These are phyloP conservation scores for Aphodius granarius DNA, from an alignment of 2,888 invertebrate species.

Conservation along the genomic window DNA sequence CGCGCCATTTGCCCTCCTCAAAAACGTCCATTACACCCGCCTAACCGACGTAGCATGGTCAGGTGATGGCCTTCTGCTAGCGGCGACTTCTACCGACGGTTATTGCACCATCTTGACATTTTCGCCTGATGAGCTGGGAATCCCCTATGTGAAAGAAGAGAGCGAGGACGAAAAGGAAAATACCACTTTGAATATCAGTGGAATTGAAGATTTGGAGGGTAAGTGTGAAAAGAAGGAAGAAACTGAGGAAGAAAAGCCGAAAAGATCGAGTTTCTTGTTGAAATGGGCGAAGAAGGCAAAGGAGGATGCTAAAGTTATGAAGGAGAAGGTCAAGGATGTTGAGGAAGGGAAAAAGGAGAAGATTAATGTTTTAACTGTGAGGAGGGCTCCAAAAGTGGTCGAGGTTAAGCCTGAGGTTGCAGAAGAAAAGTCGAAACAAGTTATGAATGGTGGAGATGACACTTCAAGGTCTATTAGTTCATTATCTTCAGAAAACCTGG, in stretches of 20 bases:
- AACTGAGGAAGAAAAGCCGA: slow-evolving; percentile 35
- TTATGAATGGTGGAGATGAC: neutral
- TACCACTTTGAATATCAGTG: slow-evolving; percentile 39
- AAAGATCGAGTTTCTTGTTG: slow-evolving; percentile 46
- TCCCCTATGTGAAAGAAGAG: slow-evolving; percentile 55
- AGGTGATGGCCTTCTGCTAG: slow-evolving; percentile 71
- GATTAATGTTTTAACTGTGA: slow-evolving; percentile 1
- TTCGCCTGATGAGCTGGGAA: slow-evolving; percentile 71
- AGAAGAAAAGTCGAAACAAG: neutral
- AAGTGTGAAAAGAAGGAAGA: slow-evolving; percentile 36
- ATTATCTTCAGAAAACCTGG: neutral
- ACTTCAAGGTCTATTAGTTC: neutral
- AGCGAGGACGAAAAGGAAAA: slow-evolving; percentile 43
- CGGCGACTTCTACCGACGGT: slow-evolving; percentile 87
- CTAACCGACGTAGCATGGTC: slow-evolving; percentile 90
- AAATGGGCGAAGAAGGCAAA: slow-evolving; percentile 45
- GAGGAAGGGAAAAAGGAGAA: slow-evolving; percentile 7
- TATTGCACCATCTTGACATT: slow-evolving; percentile 86
- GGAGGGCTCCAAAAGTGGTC: neutral
- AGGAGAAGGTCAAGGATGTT: slow-evolving; percentile 4
- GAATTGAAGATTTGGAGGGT: slow-evolving; percentile 40
- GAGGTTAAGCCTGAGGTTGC: neutral
- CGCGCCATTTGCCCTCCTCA: slow-evolving; percentile 76
- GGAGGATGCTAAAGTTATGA: slow-evolving; percentile 17
- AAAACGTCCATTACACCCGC: slow-evolving; percentile 87